Evolutionary conservation across 2,888 invertebrate genomes (phyloP).

Genomic region (Pycnomerus fuliginosus): DNA sequence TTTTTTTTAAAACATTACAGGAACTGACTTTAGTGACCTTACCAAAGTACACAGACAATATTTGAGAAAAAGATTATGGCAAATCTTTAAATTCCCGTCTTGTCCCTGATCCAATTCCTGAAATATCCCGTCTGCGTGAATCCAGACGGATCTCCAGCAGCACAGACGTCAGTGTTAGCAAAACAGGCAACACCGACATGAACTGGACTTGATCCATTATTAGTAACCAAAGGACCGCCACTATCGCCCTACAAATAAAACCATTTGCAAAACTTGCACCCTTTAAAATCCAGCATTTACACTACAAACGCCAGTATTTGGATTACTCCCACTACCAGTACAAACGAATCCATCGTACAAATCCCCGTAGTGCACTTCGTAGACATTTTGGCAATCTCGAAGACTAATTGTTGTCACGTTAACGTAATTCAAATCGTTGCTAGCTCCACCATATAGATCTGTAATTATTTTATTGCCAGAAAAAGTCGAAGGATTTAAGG

Average conservation of each 20-base stretch:
- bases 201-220: neutral
- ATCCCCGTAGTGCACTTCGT: no score
- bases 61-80: no score
- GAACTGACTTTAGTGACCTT: no score
- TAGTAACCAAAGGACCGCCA: slow-evolving; percentile 3
- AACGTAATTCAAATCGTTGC: slow-evolving; percentile 1
- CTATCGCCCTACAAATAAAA: neutral
- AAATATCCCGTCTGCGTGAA: slow-evolving; percentile 3
- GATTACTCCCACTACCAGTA: neutral
- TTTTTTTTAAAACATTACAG: no score
- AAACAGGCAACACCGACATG: slow-evolving; percentile 1
- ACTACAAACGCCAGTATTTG: slow-evolving; percentile 1
- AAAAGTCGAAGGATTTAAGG: no score
- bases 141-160: slow-evolving; percentile 3
- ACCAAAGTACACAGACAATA: no score
- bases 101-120: slow-evolving; percentile 7
- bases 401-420: slow-evolving; percentile 1
- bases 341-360: slow-evolving; percentile 3
- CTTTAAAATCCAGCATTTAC: slow-evolving; percentile 1
- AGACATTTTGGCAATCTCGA: neutral
- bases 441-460: slow-evolving; percentile 1
- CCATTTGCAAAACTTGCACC: neutral
- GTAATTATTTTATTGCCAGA: no score
- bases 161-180: neutral
- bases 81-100: slow-evolving; percentile 3